Percentiles rank a stretch among this genome's conserved stretches.
phyloP scores from a whole-genome alignment of 2,888 invertebrate genomes.

The Drosophila leonis region DNA sequence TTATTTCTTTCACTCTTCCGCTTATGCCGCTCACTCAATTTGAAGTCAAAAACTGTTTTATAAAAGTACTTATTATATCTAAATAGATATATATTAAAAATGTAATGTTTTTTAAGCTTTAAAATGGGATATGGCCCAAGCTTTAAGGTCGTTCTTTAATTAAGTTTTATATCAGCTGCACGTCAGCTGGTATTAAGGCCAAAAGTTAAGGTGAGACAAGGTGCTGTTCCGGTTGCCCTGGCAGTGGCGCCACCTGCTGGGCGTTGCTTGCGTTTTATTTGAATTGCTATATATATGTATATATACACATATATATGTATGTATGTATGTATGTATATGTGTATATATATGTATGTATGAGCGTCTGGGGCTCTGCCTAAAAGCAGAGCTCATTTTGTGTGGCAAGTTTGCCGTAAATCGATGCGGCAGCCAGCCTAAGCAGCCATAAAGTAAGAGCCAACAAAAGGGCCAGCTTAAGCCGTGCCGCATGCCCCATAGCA shows the following conservation, averaged over 20 bases:
- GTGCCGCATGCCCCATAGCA: slow-evolving; percentile 17
- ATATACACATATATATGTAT: background rate
- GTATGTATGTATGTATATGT: background rate
- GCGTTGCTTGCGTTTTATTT: slow-evolving; percentile 64
- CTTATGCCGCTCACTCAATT: background rate
- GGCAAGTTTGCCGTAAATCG: slow-evolving; percentile 74
- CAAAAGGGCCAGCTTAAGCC: slow-evolving; percentile 61
- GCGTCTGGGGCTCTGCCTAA: slow-evolving; percentile 46
- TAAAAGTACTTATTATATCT: background rate
- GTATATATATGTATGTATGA: slow-evolving; percentile 20
- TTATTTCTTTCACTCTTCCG: background rate
- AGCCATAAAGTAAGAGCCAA: slow-evolving; percentile 75
- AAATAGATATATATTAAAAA: background rate
- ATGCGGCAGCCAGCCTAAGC: slow-evolving; percentile 73
- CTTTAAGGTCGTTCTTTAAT: slow-evolving; percentile 47
- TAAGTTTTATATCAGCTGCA: slow-evolving; percentile 59
- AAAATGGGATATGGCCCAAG: slow-evolving; percentile 5
- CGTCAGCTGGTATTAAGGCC: slow-evolving; percentile 70
- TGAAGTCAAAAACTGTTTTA: background rate
- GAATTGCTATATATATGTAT: slow-evolving; percentile 39
- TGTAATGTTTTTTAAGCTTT: slow-evolving; percentile 3
- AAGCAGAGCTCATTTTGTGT: slow-evolving; percentile 66
- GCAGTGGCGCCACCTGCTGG: slow-evolving; percentile 62
- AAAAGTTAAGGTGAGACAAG: slow-evolving; percentile 45
- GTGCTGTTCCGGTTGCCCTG: slow-evolving; percentile 23